These are phyloP conservation scores for Sipha flava DNA, from an alignment of 1,140 invertebrate genomes.

Conservation along the genomic window DNA sequence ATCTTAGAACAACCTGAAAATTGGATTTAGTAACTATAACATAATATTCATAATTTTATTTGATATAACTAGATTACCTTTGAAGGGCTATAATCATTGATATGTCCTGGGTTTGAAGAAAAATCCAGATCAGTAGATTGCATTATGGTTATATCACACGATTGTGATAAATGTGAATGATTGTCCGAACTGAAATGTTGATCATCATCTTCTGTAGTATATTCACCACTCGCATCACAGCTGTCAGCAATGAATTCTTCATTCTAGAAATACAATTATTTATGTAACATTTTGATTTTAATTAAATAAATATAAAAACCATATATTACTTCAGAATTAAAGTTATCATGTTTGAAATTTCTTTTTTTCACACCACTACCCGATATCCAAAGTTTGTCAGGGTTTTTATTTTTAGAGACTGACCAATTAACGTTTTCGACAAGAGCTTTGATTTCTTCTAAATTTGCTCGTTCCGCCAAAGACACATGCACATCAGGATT, in stretches of 20 bases:
- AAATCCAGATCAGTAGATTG: constrained; percentile 1
- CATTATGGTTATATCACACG: constrained; percentile 8
- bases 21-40: background rate
- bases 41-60: background rate
- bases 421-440: constrained; percentile 30
- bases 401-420: background rate
- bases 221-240: constrained; percentile 84
- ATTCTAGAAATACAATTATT: background rate
- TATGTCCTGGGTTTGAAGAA: background rate
- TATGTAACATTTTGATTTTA: background rate
- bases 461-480: constrained; percentile 44
- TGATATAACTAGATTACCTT: background rate
- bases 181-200: constrained; percentile 35
- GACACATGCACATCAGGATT: background rate
- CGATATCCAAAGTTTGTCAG: background rate
- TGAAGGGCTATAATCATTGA: background rate
- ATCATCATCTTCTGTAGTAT: constrained; percentile 65
- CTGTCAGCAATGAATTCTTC: constrained; percentile 46
- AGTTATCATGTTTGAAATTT: background rate
- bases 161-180: constrained; percentile 3
- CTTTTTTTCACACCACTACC: background rate
- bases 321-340: background rate
- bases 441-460: constrained; percentile 41
- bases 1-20: constrained; percentile 46
- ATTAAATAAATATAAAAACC: background rate